phyloP scores from a whole-genome alignment of 1,140 invertebrate genomes.

The Cydia splendana region DNA sequence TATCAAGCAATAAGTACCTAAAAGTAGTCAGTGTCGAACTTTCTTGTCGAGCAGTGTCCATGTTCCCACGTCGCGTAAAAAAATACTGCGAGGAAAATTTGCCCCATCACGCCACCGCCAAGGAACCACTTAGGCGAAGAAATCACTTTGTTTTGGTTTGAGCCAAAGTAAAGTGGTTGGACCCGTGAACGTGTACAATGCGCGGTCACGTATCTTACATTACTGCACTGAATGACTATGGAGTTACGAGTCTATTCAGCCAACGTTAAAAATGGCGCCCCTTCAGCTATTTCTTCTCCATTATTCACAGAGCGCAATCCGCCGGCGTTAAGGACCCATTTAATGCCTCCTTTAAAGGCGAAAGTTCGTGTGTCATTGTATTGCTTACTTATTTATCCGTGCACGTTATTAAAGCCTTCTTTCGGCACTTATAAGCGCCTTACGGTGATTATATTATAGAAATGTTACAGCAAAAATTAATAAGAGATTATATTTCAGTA shows the following conservation, averaged over 20 bases:
- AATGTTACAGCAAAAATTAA: too few relatives aligned
- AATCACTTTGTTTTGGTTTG: conserved; percentile 31
- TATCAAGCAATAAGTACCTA: neutral
- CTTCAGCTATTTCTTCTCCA: conserved; percentile 55
- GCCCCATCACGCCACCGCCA: neutral
- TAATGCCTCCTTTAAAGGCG: conserved; percentile 53
- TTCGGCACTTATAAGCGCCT: neutral
- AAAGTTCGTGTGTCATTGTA: conserved; percentile 51
- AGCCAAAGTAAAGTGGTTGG: conserved; percentile 39
- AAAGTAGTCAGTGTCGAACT: neutral
- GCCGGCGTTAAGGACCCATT: conserved; percentile 56
- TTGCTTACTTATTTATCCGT: conserved; percentile 45
- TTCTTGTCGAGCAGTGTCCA: too few relatives aligned
- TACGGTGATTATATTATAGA: conserved; percentile 36
- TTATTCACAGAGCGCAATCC: conserved; percentile 56
- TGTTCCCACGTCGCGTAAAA: too few relatives aligned
- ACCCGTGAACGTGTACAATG: conserved; percentile 42
- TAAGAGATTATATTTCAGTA: too few relatives aligned
- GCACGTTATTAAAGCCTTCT: neutral
- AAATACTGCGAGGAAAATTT: neutral
- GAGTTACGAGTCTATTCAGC: conserved; percentile 56
- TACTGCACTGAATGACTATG: conserved; percentile 50
- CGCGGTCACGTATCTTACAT: conserved; percentile 51
- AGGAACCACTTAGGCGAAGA: conserved; percentile 15
- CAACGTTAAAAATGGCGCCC: conserved; percentile 52